Evolutionary conservation across 2,797 vertebrate genomes (phyloP).

Genomic region (Fistularia commersonii): DNA sequence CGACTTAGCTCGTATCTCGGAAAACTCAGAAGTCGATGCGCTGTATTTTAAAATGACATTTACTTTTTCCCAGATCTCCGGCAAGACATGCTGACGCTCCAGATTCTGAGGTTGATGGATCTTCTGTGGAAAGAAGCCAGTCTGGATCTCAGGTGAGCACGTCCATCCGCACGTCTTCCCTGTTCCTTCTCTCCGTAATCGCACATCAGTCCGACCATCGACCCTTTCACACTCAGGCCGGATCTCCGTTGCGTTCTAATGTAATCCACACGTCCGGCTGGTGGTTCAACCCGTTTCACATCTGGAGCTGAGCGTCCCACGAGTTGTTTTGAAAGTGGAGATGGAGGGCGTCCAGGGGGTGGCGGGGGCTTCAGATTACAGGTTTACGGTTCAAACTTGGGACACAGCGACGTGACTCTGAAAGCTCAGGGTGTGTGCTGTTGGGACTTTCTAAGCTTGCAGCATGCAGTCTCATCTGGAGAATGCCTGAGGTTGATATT

Average conservation of each 20-base stretch:
- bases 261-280: constrained; percentile 37
- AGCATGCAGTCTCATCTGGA: too few species aligned
- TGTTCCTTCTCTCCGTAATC: constrained; percentile 74
- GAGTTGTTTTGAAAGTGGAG: constrained; percentile 65
- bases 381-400: constrained; percentile 29
- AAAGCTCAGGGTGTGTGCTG: too few species aligned
- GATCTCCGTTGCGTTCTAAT: constrained; percentile 40
- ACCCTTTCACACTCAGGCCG: constrained; percentile 5
- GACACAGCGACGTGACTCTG: constrained; percentile 15
- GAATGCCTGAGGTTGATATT: too few species aligned
- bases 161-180: constrained; percentile 15
- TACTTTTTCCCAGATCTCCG: constrained; percentile 79
- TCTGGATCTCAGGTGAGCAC: constrained; percentile 88
- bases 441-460: too few species aligned
- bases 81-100: constrained; percentile 96
- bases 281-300: constrained; percentile 36
- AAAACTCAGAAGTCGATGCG: too few species aligned
- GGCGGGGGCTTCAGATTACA: constrained; percentile 5
- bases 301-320: constrained; percentile 52
- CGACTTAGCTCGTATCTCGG: too few species aligned
- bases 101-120: constrained; percentile 95
- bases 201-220: too few species aligned
- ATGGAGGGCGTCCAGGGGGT: constrained; percentile 41
- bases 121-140: constrained; percentile 95
- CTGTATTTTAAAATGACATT: too few species aligned